Evolutionary conservation across 2,888 invertebrate genomes (phyloP).

Genomic region (Choristoneura rosaceana): DNA sequence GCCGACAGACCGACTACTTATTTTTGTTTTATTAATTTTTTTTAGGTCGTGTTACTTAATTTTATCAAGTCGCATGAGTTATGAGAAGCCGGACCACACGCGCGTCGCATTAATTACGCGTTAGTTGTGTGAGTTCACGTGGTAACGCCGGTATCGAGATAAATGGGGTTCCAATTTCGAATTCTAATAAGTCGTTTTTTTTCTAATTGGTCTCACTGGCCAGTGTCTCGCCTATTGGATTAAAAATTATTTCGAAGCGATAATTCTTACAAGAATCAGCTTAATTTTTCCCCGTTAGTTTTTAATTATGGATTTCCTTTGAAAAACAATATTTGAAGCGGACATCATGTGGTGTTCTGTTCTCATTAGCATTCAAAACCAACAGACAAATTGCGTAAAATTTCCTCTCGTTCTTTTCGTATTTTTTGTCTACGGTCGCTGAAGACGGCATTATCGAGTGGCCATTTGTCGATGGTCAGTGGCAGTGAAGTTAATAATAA

Average conservation of each 20-base stretch:
- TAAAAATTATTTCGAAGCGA: slow-evolving; percentile 13
- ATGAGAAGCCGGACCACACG: slow-evolving; percentile 83
- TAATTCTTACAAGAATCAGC: slow-evolving; percentile 25
- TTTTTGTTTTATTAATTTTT: slow-evolving; percentile 72
- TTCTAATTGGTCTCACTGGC: slow-evolving; percentile 39
- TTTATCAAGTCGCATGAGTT: slow-evolving; percentile 85
- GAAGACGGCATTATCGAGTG: slow-evolving; percentile 53
- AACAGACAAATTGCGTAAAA: slow-evolving; percentile 21
- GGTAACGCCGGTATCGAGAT: slow-evolving; percentile 43
- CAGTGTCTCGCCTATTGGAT: slow-evolving; percentile 43
- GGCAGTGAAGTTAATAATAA: slow-evolving; percentile 80
- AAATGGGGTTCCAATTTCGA: slow-evolving; percentile 48
- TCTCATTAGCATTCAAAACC: slow-evolving; percentile 36
- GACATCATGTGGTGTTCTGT: slow-evolving; percentile 38
- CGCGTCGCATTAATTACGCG: slow-evolving; percentile 77
- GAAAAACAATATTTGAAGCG: slow-evolving; percentile 16
- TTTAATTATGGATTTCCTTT: slow-evolving; percentile 29
- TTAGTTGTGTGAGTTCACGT: slow-evolving; percentile 62
- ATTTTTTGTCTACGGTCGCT: slow-evolving; percentile 22
- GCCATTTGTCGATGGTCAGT: slow-evolving; percentile 63
- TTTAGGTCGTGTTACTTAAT: slow-evolving; percentile 82
- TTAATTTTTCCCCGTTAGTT: slow-evolving; percentile 26
- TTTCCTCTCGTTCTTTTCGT: slow-evolving; percentile 8
- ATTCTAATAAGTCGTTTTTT: slow-evolving; percentile 45
- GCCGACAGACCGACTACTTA: slow-evolving; percentile 81